Evolutionary conservation across 2,797 vertebrate genomes (phyloP).

Genomic region (Odontamblyopus rebecca): DNA sequence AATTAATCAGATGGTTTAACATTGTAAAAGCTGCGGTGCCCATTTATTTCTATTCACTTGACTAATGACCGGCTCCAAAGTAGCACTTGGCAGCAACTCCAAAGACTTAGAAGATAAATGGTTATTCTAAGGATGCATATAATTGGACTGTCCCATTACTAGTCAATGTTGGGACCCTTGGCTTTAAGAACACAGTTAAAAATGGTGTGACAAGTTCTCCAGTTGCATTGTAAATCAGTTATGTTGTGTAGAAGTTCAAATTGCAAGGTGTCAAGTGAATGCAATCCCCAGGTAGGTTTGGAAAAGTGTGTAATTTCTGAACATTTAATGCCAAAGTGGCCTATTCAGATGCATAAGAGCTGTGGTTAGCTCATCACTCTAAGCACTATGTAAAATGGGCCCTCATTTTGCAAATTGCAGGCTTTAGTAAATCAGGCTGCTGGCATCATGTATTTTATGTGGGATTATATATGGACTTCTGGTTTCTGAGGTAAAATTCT

Average conservation of each 20-base stretch:
- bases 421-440: not conserved
- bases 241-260: not conserved
- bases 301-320: not conserved
- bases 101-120: constrained; percentile 1
- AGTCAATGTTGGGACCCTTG: not conserved
- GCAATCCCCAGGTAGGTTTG: not conserved
- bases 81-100: not conserved
- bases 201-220: not conserved
- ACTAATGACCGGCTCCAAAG: not conserved
- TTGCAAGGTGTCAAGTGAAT: not conserved
- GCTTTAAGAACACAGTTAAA: not conserved
- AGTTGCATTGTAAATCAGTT: not conserved
- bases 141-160: not conserved
- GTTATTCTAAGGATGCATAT: not conserved
- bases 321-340: not conserved
- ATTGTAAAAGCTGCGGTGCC: not conserved
- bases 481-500: not conserved
- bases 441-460: constrained; percentile 4
- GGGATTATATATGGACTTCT: not conserved
- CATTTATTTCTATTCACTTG: constrained; percentile 7
- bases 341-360: not conserved
- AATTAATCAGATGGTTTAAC: not conserved
- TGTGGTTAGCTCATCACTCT: constrained; percentile 5
- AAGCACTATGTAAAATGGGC: not conserved
- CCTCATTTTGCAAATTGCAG: constrained; percentile 1